Conservation (phyloP, 2,888 invertebrate species). For the Colletes collaris region DNA sequence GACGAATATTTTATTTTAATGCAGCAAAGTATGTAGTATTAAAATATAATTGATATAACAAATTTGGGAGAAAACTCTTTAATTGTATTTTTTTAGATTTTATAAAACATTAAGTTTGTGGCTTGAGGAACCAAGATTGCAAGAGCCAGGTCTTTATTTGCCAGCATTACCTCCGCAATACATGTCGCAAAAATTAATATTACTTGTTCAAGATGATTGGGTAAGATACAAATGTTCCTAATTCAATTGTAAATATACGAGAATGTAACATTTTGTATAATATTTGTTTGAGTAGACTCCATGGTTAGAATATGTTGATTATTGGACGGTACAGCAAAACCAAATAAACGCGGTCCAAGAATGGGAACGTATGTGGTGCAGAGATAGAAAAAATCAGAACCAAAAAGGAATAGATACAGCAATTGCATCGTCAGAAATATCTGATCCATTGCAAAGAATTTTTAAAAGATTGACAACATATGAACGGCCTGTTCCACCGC, state of each 20-base stretch:
- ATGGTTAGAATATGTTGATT: conserved; percentile 88
- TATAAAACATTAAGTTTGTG: conserved; percentile 88
- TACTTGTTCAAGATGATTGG: conserved; percentile 86
- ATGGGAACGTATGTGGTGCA: conserved; percentile 85
- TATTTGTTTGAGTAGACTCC: conserved; percentile 81
- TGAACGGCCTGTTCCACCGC: conserved; percentile 86
- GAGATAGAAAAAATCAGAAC: conserved; percentile 80
- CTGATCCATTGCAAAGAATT: conserved; percentile 85
- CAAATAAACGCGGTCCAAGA: conserved; percentile 84
- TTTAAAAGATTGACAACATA: conserved; percentile 86
- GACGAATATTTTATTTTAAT: conserved; percentile 79
- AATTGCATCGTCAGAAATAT: conserved; percentile 64
- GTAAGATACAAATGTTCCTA: conserved; percentile 76
- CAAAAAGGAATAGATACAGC: conserved; percentile 65
- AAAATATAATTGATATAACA: background rate
- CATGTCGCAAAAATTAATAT: conserved; percentile 86
- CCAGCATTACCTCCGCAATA: conserved; percentile 90
- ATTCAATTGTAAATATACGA: background rate
- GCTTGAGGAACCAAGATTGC: conserved; percentile 91
- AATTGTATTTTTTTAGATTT: conserved; percentile 81
- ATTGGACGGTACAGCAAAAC: conserved; percentile 84
- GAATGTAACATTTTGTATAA: conserved; percentile 17
- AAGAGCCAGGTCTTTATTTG: conserved; percentile 87
- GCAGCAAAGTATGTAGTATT: conserved; percentile 73
- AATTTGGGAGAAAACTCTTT: background rate